Evolutionary conservation across 2,888 invertebrate genomes (phyloP).

Genomic region (Clitarchus hookeri): DNA sequence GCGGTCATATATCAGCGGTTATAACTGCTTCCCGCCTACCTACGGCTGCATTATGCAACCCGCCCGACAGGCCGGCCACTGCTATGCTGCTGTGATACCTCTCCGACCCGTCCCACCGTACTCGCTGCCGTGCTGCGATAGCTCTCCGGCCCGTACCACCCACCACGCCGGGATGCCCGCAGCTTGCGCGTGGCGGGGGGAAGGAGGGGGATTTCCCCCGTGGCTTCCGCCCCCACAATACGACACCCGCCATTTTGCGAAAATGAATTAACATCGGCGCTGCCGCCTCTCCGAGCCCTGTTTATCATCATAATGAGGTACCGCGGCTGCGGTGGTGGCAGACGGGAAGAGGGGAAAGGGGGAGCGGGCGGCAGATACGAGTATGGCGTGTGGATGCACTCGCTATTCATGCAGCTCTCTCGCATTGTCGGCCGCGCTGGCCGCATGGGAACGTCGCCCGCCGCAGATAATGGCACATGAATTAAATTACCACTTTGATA

Average conservation of each 20-base stretch:
- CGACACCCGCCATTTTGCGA: slow-evolving; percentile 10
- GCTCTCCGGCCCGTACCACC: neutral
- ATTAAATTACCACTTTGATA: slow-evolving; percentile 14
- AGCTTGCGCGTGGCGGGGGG: slow-evolving; percentile 4
- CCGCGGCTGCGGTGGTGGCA: neutral
- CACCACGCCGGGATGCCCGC: slow-evolving; percentile 24
- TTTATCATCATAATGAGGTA: slow-evolving; percentile 25
- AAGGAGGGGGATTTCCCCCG: neutral
- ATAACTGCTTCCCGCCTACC: slow-evolving; percentile 2
- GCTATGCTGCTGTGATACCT: too few relatives aligned
- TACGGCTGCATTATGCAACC: neutral
- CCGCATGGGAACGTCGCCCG: neutral
- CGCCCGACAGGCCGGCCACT: too few relatives aligned
- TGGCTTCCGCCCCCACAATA: slow-evolving; percentile 21
- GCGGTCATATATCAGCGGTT: neutral
- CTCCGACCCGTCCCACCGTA: neutral
- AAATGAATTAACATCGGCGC: slow-evolving; percentile 22
- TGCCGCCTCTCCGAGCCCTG: neutral
- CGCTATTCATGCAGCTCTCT: neutral
- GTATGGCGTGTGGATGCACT: neutral
- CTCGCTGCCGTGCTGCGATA: neutral
- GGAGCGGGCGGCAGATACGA: slow-evolving; percentile 9
- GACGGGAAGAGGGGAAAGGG: neutral
- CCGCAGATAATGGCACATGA: neutral
- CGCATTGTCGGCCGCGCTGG: neutral